Base-by-base conservation (phyloP, 2,797 vertebrate species). In the Hoplostethus atlanticus region DNA sequence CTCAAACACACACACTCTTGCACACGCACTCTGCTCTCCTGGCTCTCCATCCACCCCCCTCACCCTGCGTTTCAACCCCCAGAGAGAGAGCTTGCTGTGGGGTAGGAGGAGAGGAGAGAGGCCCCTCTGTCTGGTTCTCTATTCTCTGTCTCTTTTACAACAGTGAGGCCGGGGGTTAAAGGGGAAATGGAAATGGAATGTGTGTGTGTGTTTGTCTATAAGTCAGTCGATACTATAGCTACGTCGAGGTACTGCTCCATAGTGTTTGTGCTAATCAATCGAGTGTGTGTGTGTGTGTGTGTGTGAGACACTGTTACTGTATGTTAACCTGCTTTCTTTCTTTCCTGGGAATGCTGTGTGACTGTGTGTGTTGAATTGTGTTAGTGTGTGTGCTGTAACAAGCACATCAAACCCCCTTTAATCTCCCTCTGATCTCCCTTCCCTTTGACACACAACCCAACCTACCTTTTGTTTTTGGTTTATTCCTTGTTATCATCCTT, bases 51-150 rank as follows among this genome's bases (percentile, higher is more conserved):
- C 48, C 66, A 21, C 4, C 51, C 47, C 47, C 21, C 47, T n/a
- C 40, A 13, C 0, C 21, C 17, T 61, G 68, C 44, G 59, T 81
- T 77, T 84, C 63, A 71, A 68, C 68, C 74, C 73, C 60, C 78
- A 10, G 73, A 79, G 77, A 74, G 67, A 16, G 71, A 71, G 61
- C 9, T 3, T 0, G 38, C 21, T 75, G 76, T 42, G 58, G 68
- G 76, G 81, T 56, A 75, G 65, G 77, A 34, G 61, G 69, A 44
- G 77, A 83, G 84, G 74, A 89, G 87, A 91, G 82, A 90, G 86
- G 77, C 81, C 79, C 58, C 85, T 86, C 87, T 89, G 82, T 90
- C 76, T 69, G 61, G 66, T 30, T 63, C 87, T 84, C 63, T 64
- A 64, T 67, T 71, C 83, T 44, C 21, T 21, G 66, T 76, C 82